Evolutionary conservation across 2,797 vertebrate species (phyloP).

Genomic region (Coranthus polyacanthus): DNA sequence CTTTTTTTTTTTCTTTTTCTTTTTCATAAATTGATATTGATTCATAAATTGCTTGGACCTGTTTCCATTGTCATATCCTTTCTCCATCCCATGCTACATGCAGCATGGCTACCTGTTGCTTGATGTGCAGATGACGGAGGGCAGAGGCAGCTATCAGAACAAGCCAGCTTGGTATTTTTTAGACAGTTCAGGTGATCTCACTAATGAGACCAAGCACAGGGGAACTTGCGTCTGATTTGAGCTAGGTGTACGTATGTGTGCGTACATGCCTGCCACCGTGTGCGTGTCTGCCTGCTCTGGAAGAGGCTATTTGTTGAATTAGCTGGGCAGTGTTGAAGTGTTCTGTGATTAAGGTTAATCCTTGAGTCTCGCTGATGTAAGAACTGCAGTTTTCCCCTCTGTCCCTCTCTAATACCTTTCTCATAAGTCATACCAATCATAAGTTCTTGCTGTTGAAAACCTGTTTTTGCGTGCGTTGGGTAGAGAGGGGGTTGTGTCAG

Average conservation of each 20-base stretch:
- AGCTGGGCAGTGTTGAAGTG: conserved; percentile 77
- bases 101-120: neutral
- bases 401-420: conserved; percentile 27
- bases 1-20: no score
- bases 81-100: neutral
- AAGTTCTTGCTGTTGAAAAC: conserved; percentile 41
- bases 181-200: conserved; percentile 66
- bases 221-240: conserved; percentile 49
- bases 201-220: conserved; percentile 67
- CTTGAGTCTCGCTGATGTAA: conserved; percentile 73
- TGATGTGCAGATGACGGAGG: conserved; percentile 5
- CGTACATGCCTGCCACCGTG: conserved; percentile 11
- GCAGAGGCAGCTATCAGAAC: conserved; percentile 14
- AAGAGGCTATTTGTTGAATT: conserved; percentile 77
- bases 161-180: conserved; percentile 55
- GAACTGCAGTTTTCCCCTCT: conserved; percentile 24
- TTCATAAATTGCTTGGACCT: no score
- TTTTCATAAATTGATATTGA: no score
- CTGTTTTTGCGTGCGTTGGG: conserved; percentile 10
- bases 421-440: no score
- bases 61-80: no score
- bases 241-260: conserved; percentile 19
- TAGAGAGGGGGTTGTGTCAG: conserved; percentile 4
- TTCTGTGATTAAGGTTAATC: conserved; percentile 79
- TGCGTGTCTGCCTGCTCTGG: conserved; percentile 20